Evolutionary conservation across 2,797 vertebrate species (phyloP).

Genomic region (Peromyscus attwateri): DNA sequence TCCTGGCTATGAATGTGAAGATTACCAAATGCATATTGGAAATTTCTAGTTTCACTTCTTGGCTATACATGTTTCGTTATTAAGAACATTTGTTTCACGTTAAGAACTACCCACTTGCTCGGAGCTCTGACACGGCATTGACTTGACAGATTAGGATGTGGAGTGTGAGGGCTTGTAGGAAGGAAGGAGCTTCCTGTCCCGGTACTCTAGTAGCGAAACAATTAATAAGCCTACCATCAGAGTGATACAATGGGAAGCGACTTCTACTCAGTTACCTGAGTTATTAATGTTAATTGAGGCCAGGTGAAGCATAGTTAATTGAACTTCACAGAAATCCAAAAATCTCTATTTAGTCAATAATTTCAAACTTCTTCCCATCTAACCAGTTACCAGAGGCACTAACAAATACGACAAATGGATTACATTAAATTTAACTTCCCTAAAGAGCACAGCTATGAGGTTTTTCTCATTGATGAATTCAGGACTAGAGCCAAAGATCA

Average conservation of each 20-base stretch:
- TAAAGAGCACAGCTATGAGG: not conserved
- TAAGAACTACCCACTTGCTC: not conserved
- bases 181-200: constrained; percentile 44
- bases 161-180: accelerated
- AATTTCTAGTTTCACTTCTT: not conserved
- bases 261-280: constrained; percentile 68
- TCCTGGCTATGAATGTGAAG: not conserved
- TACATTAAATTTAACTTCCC: constrained; percentile 52
- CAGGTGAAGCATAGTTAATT: constrained; percentile 71
- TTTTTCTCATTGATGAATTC: constrained; percentile 36
- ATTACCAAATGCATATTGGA: not conserved
- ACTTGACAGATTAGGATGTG: not conserved
- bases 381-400: constrained; percentile 58
- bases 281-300: constrained; percentile 72
- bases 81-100: not conserved
- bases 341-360: constrained; percentile 67
- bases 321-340: constrained; percentile 77
- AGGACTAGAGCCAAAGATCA: constrained; percentile 11
- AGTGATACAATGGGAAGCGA: constrained; percentile 65
- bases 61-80: not conserved
- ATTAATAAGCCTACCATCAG: constrained; percentile 30
- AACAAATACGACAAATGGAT: constrained; percentile 55
- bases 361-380: constrained; percentile 62
- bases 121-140: not conserved
- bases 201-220: constrained; percentile 45